Evolutionary conservation across 2,888 invertebrate species (phyloP).

Genomic region (Seira sanloemensis): DNA sequence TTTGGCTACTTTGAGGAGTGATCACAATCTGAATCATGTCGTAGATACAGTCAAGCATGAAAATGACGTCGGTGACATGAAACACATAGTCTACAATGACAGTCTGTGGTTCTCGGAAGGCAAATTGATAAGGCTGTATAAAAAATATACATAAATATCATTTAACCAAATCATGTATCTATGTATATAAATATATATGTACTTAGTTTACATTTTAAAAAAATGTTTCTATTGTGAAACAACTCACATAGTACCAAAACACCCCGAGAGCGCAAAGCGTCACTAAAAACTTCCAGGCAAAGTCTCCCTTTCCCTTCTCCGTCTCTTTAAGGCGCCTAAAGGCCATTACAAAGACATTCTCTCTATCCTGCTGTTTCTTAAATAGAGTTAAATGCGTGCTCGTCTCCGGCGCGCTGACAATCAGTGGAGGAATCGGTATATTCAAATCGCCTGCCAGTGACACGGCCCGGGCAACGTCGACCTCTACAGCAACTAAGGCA

Average conservation of each 20-base stretch:
- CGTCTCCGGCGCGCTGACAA: slow-evolving; percentile 51
- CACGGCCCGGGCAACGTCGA: slow-evolving; percentile 66
- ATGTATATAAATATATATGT: too few species aligned
- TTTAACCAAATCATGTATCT: too few species aligned
- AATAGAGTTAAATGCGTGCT: slow-evolving; percentile 19
- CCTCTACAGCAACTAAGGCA: slow-evolving; percentile 62
- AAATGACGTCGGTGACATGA: slow-evolving; percentile 65
- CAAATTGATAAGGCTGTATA: slow-evolving; percentile 63
- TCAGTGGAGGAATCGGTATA: slow-evolving; percentile 65
- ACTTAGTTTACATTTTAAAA: too few species aligned
- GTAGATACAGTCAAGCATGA: slow-evolving; percentile 59
- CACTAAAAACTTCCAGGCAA: slow-evolving; percentile 65
- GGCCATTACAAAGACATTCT: slow-evolving; percentile 28
- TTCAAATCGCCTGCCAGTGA: slow-evolving; percentile 69
- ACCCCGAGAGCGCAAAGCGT: slow-evolving; percentile 41
- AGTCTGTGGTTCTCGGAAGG: slow-evolving; percentile 41
- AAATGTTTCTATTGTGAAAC: background rate
- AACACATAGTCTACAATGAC: slow-evolving; percentile 39
- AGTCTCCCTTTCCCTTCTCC: background rate
- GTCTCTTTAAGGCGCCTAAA: slow-evolving; percentile 36
- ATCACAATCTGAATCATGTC: slow-evolving; percentile 70
- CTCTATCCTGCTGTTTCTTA: slow-evolving; percentile 21
- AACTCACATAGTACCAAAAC: slow-evolving; percentile 65
- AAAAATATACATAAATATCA: background rate
- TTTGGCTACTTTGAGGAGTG: slow-evolving; percentile 66